Evolutionary conservation across 2,888 invertebrate genomes (phyloP).

Genomic region (Spatulosminthurus flaviceps): DNA sequence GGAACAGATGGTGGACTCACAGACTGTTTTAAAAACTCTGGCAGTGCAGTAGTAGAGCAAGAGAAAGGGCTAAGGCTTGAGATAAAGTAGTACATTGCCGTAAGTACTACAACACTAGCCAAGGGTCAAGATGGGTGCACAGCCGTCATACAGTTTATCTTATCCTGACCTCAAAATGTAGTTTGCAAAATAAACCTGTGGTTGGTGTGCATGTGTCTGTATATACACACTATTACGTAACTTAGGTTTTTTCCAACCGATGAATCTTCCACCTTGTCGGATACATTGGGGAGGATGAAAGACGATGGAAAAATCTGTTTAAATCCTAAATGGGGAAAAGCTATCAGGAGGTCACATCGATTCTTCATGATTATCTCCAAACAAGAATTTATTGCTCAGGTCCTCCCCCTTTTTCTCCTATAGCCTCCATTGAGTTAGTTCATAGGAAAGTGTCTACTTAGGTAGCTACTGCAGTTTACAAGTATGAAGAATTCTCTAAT

Average conservation of each 20-base stretch:
- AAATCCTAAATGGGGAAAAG: constrained; percentile 5
- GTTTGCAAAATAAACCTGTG: neutral
- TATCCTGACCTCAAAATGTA: constrained; percentile 2
- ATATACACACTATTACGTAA: neutral
- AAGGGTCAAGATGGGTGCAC: neutral
- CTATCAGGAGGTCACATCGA: neutral
- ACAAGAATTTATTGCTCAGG: constrained; percentile 19
- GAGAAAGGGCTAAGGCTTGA: neutral
- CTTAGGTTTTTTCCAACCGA: neutral
- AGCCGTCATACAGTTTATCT: neutral
- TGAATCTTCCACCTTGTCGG: no score
- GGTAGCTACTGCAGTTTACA: no score
- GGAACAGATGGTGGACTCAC: no score
- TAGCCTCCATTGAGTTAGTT: no score
- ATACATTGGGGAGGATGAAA: neutral
- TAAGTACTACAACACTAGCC: neutral
- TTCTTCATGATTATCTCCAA: constrained; percentile 27
- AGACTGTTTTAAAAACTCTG: neutral
- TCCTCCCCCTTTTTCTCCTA: neutral
- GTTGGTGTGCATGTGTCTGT: no score
- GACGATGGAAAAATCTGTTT: constrained; percentile 2
- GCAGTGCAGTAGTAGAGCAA: neutral
- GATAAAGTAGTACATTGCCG: no score
- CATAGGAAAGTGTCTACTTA: no score
- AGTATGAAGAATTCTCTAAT: no score